Percentiles rank a stretch among this genome's conserved stretches.
Evolutionary conservation across 2,888 invertebrate genomes (phyloP).

Genomic region (Limnephilus rhombicus): DNA sequence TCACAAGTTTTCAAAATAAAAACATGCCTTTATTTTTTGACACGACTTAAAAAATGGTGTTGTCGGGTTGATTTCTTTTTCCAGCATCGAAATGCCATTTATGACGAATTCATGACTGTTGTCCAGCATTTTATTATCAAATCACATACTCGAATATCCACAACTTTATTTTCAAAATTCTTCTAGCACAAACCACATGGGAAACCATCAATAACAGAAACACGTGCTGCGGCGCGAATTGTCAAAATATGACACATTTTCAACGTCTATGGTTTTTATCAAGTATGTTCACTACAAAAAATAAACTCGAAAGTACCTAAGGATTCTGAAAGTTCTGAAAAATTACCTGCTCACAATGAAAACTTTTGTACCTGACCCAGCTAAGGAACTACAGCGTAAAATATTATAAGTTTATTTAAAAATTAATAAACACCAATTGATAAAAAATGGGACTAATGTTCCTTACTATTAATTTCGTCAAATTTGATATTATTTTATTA

Average conservation of each 20-base stretch:
- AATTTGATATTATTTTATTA: too few relatives aligned
- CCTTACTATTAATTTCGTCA: too few relatives aligned
- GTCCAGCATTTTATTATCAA: not conserved
- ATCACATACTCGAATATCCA: not conserved
- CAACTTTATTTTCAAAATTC: slow-evolving; percentile 32
- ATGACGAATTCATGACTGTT: slow-evolving; percentile 14
- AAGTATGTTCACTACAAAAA: not conserved
- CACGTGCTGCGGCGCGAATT: slow-evolving; percentile 26
- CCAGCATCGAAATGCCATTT: slow-evolving; percentile 22
- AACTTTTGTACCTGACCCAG: not conserved
- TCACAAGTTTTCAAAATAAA: not conserved
- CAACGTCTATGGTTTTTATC: not conserved
- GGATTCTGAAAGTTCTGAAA: not conserved
- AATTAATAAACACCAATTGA: too few relatives aligned
- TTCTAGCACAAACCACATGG: slow-evolving; percentile 27
- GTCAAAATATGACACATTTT: not conserved
- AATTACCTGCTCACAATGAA: not conserved
- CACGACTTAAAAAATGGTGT: slow-evolving; percentile 30
- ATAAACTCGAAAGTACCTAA: not conserved
- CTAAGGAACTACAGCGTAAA: not conserved
- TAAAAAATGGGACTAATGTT: too few relatives aligned
- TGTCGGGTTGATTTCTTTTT: not conserved
- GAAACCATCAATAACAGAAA: slow-evolving; percentile 38
- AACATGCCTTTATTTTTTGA: slow-evolving; percentile 43
- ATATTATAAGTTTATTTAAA: too few relatives aligned